Evolutionary conservation across 2,113 vertebrate species (phyloP), one percentile per base, ranked within the genome.

Genomic region (Forbesichthys agassizii): DNA sequence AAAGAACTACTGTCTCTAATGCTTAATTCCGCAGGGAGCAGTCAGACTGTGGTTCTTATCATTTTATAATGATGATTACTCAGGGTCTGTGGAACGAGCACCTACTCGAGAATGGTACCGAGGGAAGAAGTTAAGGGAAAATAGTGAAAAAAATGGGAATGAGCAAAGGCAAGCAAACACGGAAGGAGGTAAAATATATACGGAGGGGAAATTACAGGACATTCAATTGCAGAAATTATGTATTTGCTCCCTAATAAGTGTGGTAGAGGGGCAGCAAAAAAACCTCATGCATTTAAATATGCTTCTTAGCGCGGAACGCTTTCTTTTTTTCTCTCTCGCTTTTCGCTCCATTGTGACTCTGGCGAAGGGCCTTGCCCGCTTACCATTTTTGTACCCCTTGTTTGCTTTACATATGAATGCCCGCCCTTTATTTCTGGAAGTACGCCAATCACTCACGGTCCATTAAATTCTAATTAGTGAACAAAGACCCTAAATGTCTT

Each of bases 241-340:
- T 81, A 80, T 88, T 85, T 81, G 72, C 79, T 75, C 62, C 78
- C 81, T 90, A 93, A 92, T 89, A 92, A 91, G 85, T 84, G 86
- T 75, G 75, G 90, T 86, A 78, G 4, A 84, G 54, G 4, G 16
- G 16, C n/a, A 18, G 16, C 6, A 16, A 48, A 42, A 65, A 85
- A 91, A 92, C 69, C 86, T 93, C 90, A 92, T 92, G 92, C 91
- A 93, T 93, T 92, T 93, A 93, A 93, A 93, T 92, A 91, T 91
- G 89, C 91, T 93, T 91, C 89, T 93, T 93, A 93, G 90, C 81
- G 73, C 64, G 48, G 81, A 78, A 77, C 82, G 83, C 89, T 83
- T 65, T 33, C 16, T 16, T 53, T 16, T 8, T 14, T 55, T 55
- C 53, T 14, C 6, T n/a, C 49, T 84, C 77, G 81, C 79, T 63